These are phyloP conservation scores for Tauraco erythrolophus DNA, from an alignment of 2,113 vertebrate genomes.

Conservation along the genomic window DNA sequence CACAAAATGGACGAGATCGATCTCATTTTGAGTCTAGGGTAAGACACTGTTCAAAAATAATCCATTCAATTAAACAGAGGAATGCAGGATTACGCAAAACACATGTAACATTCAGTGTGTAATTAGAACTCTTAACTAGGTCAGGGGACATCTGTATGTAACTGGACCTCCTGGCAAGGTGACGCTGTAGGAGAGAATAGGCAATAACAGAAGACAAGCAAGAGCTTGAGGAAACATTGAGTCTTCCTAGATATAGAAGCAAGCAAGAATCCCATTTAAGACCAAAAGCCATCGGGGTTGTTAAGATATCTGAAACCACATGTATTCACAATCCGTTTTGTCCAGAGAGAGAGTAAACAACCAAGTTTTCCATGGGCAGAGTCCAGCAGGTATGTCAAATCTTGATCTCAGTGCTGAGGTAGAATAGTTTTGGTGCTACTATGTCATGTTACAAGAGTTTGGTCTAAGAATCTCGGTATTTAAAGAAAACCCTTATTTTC, in stretches of 20 bases:
- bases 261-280: background rate
- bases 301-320: background rate
- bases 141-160: background rate
- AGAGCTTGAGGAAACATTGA: background rate
- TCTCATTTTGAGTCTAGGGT: background rate
- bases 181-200: background rate
- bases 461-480: background rate
- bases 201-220: background rate
- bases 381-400: background rate
- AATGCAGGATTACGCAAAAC: background rate
- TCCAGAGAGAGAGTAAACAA: background rate
- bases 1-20: rapidly evolving
- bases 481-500: background rate
- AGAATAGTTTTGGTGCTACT: background rate
- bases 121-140: background rate
- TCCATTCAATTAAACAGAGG: background rate
- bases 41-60: background rate
- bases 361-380: background rate
- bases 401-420: background rate
- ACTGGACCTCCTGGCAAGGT: background rate
- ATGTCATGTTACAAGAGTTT: background rate
- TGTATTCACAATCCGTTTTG: background rate
- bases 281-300: background rate
- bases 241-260: background rate
- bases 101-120: rapidly evolving